Evolutionary conservation across 2,797 vertebrate genomes (phyloP).

Genomic region (Hydrophis major): DNA sequence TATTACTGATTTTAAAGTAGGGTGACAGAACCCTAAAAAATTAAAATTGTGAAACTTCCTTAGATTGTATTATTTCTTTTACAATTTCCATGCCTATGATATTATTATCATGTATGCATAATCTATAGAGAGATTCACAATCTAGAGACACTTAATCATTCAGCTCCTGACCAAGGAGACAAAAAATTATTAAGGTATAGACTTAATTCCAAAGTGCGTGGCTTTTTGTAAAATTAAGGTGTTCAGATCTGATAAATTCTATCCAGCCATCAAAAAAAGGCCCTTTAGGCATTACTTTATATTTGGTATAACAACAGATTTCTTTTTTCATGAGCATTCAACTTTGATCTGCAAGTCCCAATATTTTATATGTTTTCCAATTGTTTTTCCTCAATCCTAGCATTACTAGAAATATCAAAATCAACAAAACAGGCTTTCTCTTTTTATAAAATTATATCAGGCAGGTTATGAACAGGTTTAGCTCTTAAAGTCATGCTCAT

Average conservation of each 20-base stretch:
- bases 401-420: not conserved
- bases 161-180: not conserved
- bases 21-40: slow-evolving; percentile 52
- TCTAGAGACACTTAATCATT: not conserved
- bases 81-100: slow-evolving; percentile 51
- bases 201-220: not conserved
- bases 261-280: not conserved
- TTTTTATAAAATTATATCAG: not conserved
- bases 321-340: not conserved
- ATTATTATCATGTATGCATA: slow-evolving; percentile 54
- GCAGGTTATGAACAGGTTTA: not conserved
- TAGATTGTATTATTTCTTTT: slow-evolving; percentile 49
- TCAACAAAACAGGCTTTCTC: not conserved
- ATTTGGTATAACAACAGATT: not conserved
- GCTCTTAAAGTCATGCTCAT: not conserved
- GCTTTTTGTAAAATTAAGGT: not conserved
- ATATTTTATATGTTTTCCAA: not conserved
- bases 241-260: not conserved
- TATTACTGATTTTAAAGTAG: slow-evolving; percentile 52
- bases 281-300: not conserved
- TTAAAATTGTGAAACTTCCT: slow-evolving; percentile 63
- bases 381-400: not conserved
- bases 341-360: not conserved
- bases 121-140: not conserved
- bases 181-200: not conserved